phyloP scores from a whole-genome alignment of 2,113 vertebrate genomes.

The Pelecanus crispus region DNA sequence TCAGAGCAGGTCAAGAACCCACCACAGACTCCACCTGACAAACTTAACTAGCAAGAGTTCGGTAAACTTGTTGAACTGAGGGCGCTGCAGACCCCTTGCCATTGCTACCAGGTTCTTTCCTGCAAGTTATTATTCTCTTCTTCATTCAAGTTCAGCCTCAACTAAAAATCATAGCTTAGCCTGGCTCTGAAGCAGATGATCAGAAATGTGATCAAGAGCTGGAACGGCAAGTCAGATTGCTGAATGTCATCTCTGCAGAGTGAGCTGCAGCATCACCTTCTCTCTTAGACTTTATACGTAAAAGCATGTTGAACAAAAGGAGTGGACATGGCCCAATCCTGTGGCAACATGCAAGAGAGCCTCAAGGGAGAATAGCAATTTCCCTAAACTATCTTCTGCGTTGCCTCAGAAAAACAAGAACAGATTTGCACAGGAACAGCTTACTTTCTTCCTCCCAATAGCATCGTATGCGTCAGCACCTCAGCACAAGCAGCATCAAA shows the following conservation, averaged over 20 bases:
- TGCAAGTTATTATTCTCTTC: background rate
- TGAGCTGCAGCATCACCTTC: background rate
- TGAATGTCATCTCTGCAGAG: background rate
- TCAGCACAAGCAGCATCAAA: background rate
- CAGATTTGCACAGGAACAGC: constrained; percentile 9
- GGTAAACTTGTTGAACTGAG: background rate
- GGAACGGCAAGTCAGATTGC: background rate
- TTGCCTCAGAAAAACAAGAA: constrained; percentile 13
- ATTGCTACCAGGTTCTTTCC: background rate
- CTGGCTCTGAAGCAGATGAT: background rate
- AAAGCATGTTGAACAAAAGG: background rate
- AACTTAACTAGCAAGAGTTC: background rate
- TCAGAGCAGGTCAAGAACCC: background rate
- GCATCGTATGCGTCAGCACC: background rate
- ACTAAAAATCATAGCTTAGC: background rate
- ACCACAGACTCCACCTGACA: background rate
- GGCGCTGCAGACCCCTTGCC: background rate
- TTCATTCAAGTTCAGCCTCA: background rate
- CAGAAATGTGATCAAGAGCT: background rate
- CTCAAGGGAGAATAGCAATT: constrained; percentile 45
- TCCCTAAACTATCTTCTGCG: background rate
- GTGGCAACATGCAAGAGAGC: constrained; percentile 4
- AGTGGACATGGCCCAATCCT: constrained; percentile 9
- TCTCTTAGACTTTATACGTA: background rate
- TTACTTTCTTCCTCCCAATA: background rate